Evolutionary conservation across 35 echinoderm and acorn worm genomes (phyloP).

Genomic region (Ptychodera flava): DNA sequence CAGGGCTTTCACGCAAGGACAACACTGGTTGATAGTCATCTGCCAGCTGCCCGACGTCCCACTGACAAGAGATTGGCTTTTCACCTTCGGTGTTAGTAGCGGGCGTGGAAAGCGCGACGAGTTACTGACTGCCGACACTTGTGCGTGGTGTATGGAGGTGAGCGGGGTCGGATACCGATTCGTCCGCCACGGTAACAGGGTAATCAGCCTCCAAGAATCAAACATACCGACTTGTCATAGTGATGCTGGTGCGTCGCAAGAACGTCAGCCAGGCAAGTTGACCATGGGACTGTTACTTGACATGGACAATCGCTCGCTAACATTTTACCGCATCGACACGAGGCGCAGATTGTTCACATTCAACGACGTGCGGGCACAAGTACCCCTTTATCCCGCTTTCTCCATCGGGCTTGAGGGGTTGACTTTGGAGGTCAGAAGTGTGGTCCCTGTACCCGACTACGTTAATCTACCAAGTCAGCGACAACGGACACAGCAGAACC

Average conservation of each 20-base stretch:
- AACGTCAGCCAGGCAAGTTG: background rate
- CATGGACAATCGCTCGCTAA: background rate
- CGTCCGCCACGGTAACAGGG: background rate
- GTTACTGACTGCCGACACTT: background rate
- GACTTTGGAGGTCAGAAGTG: background rate
- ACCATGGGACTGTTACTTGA: background rate
- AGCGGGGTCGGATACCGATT: background rate
- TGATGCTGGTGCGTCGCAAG: background rate
- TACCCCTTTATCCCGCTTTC: background rate
- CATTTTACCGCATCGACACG: background rate
- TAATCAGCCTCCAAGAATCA: too few relatives aligned
- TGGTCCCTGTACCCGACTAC: too few relatives aligned
- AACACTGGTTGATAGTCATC: background rate
- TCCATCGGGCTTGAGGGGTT: background rate
- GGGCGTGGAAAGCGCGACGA: background rate
- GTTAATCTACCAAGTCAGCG: too few relatives aligned
- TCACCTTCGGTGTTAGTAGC: background rate
- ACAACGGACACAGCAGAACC: too few relatives aligned
- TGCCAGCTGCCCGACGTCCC: background rate
- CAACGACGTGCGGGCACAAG: background rate
- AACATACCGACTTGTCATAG: background rate
- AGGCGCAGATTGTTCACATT: background rate
- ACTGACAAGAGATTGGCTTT: background rate
- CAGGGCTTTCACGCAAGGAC: background rate
- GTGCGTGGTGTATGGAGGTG: background rate